These are phyloP conservation scores for Schlechtendalia chinensis DNA, from an alignment of 1,140 invertebrate species.

Conservation along the genomic window DNA sequence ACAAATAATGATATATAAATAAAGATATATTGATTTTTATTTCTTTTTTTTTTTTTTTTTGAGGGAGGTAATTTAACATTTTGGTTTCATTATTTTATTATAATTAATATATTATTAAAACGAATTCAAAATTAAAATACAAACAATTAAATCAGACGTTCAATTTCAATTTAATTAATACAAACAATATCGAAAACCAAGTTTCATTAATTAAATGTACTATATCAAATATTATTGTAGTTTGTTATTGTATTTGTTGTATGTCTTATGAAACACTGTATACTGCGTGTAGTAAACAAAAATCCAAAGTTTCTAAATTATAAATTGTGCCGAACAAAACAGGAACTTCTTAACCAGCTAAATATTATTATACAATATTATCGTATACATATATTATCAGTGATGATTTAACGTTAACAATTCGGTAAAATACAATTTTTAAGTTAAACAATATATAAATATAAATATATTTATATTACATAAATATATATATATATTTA, in stretches of 20 bases:
- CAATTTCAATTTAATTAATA: slow-evolving; percentile 26
- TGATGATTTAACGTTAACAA: too few species aligned
- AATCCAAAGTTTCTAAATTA: background rate
- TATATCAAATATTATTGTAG: too few species aligned
- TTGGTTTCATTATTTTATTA: background rate
- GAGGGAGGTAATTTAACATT: background rate
- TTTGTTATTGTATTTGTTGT: too few species aligned
- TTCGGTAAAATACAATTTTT: too few species aligned
- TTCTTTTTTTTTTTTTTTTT: background rate
- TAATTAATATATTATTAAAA: slow-evolving; percentile 8
- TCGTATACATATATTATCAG: too few species aligned
- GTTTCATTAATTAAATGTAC: background rate
- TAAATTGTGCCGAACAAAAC: background rate
- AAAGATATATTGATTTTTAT: background rate
- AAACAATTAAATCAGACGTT: background rate
- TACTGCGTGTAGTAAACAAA: background rate
- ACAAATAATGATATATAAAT: too few species aligned
- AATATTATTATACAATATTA: too few species aligned
- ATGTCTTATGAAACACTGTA: background rate
- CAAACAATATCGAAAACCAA: background rate
- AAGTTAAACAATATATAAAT: too few species aligned
- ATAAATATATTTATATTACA: too few species aligned
- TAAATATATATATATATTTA: too few species aligned
- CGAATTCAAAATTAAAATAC: background rate
- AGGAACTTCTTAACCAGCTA: too few species aligned